A percentile compares a stretch with the other conserved stretches of the same genome.
Conservation (phyloP, 2,113 vertebrate species). For the Aptenodytes patagonicus region DNA sequence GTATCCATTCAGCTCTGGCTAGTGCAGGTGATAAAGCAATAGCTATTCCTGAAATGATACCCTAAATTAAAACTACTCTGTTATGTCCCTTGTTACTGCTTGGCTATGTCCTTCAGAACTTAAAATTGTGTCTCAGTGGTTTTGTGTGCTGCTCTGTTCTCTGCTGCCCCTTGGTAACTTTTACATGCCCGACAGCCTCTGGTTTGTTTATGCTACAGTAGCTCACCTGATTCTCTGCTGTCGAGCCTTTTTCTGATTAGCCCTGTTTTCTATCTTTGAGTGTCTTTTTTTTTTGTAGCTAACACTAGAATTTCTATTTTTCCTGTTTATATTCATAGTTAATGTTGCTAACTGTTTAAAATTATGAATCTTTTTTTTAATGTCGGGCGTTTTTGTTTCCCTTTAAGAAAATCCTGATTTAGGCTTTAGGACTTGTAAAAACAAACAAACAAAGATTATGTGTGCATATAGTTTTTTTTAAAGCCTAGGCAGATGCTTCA, state of each 20-base stretch:
- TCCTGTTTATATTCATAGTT: not conserved
- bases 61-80: not conserved
- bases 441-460: not conserved
- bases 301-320: not conserved
- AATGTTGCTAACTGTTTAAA: not conserved
- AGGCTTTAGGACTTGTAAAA: not conserved
- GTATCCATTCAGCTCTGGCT: not conserved
- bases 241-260: not conserved
- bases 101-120: not conserved
- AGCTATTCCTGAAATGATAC: not conserved
- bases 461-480: accelerated
- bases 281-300: not conserved
- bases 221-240: not conserved
- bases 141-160: not conserved
- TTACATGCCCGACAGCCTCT: accelerated
- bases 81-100: not conserved
- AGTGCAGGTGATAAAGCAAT: not conserved
- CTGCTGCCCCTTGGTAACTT: not conserved
- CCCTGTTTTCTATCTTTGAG: accelerated
- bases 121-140: not conserved
- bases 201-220: not conserved
- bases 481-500: not conserved
- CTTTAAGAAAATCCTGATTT: not conserved
- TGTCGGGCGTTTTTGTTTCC: not conserved
- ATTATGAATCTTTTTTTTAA: accelerated